Percentiles rank a stretch among this genome's conserved stretches.
phyloP scores from a whole-genome alignment of 2,888 invertebrate species.

The Tachina fera region DNA sequence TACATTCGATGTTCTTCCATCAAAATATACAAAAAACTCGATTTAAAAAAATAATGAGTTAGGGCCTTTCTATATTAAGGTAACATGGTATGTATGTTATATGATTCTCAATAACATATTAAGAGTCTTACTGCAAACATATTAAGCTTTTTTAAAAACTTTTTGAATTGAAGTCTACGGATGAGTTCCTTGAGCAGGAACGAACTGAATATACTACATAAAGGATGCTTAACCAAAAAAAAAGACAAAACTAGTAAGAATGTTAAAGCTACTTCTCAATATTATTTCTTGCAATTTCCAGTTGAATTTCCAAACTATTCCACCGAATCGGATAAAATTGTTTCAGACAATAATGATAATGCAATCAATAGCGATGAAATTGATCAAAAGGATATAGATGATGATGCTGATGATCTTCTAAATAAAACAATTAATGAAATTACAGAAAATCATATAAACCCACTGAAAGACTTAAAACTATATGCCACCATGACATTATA shows the following conservation, averaged over 20 bases:
- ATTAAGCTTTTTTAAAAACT: too few relatives aligned
- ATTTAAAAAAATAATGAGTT: too few relatives aligned
- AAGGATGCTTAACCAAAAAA: too few relatives aligned
- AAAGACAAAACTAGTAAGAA: not conserved
- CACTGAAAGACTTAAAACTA: slow-evolving; percentile 61
- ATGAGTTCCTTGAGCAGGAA: too few relatives aligned
- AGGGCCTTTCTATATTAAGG: too few relatives aligned
- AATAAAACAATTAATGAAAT: slow-evolving; percentile 58
- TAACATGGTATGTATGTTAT: too few relatives aligned
- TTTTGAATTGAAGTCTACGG: too few relatives aligned
- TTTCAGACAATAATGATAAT: slow-evolving; percentile 13
- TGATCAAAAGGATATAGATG: slow-evolving; percentile 20
- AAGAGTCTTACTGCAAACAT: too few relatives aligned
- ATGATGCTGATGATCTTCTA: slow-evolving; percentile 21
- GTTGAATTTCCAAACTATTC: slow-evolving; percentile 82
- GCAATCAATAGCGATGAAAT: slow-evolving; percentile 11
- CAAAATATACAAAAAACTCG: too few relatives aligned
- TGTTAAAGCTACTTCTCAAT: not conserved
- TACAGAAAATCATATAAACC: slow-evolving; percentile 54
- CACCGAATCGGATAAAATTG: slow-evolving; percentile 79
- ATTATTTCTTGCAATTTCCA: slow-evolving; percentile 64
- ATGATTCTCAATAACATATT: too few relatives aligned
- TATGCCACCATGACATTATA: slow-evolving; percentile 60
- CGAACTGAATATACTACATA: too few relatives aligned
- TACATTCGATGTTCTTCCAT: too few relatives aligned